These are phyloP conservation scores for Protonibea diacanthus DNA, from an alignment of 2,797 vertebrate species.

Conservation along the genomic window DNA sequence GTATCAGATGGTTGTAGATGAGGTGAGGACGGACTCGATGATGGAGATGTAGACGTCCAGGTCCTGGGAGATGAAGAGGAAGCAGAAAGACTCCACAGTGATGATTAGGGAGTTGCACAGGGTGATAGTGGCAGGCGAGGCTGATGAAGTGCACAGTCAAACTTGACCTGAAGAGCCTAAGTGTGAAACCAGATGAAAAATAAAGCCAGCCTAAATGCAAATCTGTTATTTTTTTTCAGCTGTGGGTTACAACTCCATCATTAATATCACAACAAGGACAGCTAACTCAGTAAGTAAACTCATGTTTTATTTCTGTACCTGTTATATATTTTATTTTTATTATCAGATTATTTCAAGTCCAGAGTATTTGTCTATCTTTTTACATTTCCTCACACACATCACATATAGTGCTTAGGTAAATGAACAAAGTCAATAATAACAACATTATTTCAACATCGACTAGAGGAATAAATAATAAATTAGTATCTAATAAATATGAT, in stretches of 20 bases:
- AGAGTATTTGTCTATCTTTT: background rate
- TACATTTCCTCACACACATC: background rate
- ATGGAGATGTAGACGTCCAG: no score
- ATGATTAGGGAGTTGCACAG: no score
- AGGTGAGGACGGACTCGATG: no score
- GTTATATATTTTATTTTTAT: background rate
- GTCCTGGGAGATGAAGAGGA: no score
- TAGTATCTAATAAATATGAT: background rate
- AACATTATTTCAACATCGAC: background rate
- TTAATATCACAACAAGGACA: constrained; percentile 97
- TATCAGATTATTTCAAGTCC: background rate
- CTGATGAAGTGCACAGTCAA: no score
- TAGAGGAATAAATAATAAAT: no score
- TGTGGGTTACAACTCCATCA: constrained; percentile 97
- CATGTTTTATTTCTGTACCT: background rate
- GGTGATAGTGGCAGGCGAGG: no score
- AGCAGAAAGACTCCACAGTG: no score
- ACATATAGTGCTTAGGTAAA: background rate
- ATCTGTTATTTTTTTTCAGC: constrained; percentile 79
- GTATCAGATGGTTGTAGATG: no score
- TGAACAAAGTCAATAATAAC: background rate
- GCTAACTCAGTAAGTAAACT: constrained; percentile 94
- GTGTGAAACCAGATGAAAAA: background rate
- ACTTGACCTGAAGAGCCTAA: background rate
- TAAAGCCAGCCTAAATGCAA: background rate